These are phyloP conservation scores for Anastatus disparis DNA, from an alignment of 1,140 invertebrate species.

Conservation along the genomic window DNA sequence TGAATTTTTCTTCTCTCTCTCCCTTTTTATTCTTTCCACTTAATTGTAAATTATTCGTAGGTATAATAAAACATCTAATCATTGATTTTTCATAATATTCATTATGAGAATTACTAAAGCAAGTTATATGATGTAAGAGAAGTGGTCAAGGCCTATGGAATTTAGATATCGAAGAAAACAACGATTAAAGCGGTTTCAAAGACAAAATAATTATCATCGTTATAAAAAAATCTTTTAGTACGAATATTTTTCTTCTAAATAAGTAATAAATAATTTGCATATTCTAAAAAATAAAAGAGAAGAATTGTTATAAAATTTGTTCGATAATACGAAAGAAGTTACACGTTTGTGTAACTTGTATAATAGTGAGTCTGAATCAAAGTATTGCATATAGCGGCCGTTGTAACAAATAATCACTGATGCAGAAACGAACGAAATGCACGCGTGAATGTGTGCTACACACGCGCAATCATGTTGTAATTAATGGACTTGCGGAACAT, in stretches of 20 bases:
- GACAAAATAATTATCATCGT: too few species aligned
- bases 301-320: too few species aligned
- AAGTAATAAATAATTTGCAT: too few species aligned
- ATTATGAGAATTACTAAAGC: constrained; percentile 12
- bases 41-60: too few species aligned
- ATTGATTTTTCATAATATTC: constrained; percentile 1
- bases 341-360: too few species aligned
- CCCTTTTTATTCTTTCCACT: too few species aligned
- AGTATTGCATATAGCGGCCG: too few species aligned
- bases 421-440: constrained; percentile 17
- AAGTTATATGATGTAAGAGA: not conserved
- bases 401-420: constrained; percentile 31
- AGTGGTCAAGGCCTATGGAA: not conserved
- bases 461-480: constrained; percentile 16
- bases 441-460: constrained; percentile 10
- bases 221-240: too few species aligned
- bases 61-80: not conserved
- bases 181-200: too few species aligned
- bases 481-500: constrained; percentile 29
- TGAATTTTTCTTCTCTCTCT: not conserved
- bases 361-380: not conserved
- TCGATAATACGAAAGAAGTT: too few species aligned
- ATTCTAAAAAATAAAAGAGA: too few species aligned
- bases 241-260: too few species aligned
- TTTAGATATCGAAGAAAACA: not conserved